Base-by-base conservation (phyloP, 2,888 invertebrate genomes). In the Geotrupes spiniger region DNA sequence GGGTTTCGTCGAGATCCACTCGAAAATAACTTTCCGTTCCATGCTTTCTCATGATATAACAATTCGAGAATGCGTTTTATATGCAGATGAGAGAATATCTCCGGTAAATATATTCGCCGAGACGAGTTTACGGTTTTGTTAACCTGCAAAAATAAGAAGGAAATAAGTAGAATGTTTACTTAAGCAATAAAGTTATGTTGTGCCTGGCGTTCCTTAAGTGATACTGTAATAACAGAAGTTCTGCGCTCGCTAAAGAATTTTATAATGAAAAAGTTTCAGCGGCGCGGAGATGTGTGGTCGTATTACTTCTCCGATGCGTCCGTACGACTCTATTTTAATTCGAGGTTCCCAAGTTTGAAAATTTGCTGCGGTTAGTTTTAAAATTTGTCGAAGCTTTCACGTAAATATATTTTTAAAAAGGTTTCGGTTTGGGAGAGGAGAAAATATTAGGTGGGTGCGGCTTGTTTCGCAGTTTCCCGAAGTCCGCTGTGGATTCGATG, bases 181-280 rank as follows among this genome's bases (percentile, higher is more conserved):
- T 33, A 33, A 33, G 33, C 14, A 33, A 33, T 33, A 33, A 33
- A 33, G 33, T 15, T 33, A 15, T n/a, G 33, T 15, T 9, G 33
- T 33, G 12, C 11, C 14, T 33, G 33, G 15, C n/a, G 33, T 33
- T 14, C 11, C 33, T 1, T 15, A 33, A 33, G 33, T 33, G 15
- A 33, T 33, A 33, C 33, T 33, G n/a, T 15, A 33, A 33, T 33
- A 33, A 33, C 33, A 33, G 33, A 33, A 33, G 33, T 33, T 33
- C 33, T n/a, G 11, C 11, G 33, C 33, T 33, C 33, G 12, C 33
- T 8, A 6, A 33, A 33, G 15, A 33, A 33, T 12, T 33, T 15
- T 33, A 12, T 33, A 12, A 14, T 33, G 33, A 10, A 33, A 33
- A 14, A 15, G 12, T 33, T 33, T 33, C 3, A n/a, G n/a, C n/a